Evolutionary conservation across 2,888 invertebrate species (phyloP).

Genomic region (Mystacides longicornis): DNA sequence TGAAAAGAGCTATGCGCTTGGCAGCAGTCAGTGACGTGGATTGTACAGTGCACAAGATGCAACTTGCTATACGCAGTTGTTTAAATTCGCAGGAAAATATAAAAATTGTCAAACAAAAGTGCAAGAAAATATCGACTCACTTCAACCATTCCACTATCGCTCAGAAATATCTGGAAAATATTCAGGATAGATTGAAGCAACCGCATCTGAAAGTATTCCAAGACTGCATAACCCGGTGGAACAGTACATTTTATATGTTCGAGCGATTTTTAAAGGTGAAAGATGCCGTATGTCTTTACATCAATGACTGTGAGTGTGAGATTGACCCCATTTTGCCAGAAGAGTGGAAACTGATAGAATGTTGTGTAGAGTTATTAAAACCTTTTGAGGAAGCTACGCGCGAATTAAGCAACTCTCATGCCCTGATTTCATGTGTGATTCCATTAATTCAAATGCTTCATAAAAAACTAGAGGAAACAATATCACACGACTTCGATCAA

Average conservation of each 20-base stretch:
- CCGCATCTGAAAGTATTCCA: slow-evolving; percentile 2
- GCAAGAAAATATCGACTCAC: slow-evolving; percentile 3
- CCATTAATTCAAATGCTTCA: neutral
- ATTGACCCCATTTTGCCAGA: slow-evolving; percentile 1
- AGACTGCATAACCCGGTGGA: neutral
- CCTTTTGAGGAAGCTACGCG: slow-evolving; percentile 1
- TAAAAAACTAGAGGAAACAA: neutral
- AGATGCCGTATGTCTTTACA: slow-evolving; percentile 1
- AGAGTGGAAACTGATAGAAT: neutral
- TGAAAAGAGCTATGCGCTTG: neutral
- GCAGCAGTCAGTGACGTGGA: neutral
- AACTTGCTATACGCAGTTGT: neutral
- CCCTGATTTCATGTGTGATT: slow-evolving; percentile 3
- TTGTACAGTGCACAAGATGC: slow-evolving; percentile 3
- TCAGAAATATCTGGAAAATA: neutral
- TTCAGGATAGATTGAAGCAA: slow-evolving; percentile 2
- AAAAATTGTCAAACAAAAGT: slow-evolving; percentile 1
- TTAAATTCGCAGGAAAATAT: neutral
- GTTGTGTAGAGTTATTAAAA: neutral
- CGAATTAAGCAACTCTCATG: slow-evolving; percentile 2
- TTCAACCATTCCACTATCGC: neutral
- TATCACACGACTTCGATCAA: neutral
- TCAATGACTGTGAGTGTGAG: slow-evolving; percentile 1
- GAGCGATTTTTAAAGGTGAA: slow-evolving; percentile 1
- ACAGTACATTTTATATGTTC: slow-evolving; percentile 3